phyloP scores from a whole-genome alignment of 2,888 invertebrate genomes.

The Hydriomena furcata region DNA sequence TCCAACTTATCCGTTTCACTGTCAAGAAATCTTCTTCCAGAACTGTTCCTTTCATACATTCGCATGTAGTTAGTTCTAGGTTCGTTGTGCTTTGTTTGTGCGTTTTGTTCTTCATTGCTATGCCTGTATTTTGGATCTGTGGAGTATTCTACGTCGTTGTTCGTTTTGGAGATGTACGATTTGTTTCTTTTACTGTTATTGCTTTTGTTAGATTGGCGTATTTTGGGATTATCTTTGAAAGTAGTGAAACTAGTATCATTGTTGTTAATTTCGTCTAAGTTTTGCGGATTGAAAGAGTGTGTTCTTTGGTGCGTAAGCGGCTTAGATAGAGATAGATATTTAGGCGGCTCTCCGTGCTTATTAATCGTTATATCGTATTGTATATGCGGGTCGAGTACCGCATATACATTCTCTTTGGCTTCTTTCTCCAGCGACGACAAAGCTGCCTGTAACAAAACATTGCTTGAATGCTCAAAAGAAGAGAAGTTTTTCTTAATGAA shows the following conservation, averaged over 20 bases:
- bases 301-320: slow-evolving; percentile 80
- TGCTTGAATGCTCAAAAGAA: no score
- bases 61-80: slow-evolving; percentile 49
- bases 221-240: slow-evolving; percentile 63
- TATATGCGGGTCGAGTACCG: slow-evolving; percentile 80
- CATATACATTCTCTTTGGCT: slow-evolving; percentile 83
- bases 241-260: slow-evolving; percentile 63
- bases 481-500: no score
- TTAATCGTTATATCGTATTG: slow-evolving; percentile 82
- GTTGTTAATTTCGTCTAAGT: slow-evolving; percentile 66
- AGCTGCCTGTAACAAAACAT: slow-evolving; percentile 69
- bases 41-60: slow-evolving; percentile 65
- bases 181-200: slow-evolving; percentile 47
- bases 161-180: slow-evolving; percentile 59
- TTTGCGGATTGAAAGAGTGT: slow-evolving; percentile 68
- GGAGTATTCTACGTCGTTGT: slow-evolving; percentile 72
- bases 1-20: slow-evolving; percentile 34
- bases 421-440: slow-evolving; percentile 77
- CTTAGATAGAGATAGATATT: slow-evolving; percentile 78
- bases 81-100: slow-evolving; percentile 54
- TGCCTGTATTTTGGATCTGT: slow-evolving; percentile 67
- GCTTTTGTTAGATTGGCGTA: slow-evolving; percentile 63
- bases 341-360: slow-evolving; percentile 80
- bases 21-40: slow-evolving; percentile 47
- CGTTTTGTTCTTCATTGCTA: slow-evolving; percentile 46